These are phyloP conservation scores for Callyntrura sp. DNA, from an alignment of 2,888 invertebrate species.

Conservation along the genomic window DNA sequence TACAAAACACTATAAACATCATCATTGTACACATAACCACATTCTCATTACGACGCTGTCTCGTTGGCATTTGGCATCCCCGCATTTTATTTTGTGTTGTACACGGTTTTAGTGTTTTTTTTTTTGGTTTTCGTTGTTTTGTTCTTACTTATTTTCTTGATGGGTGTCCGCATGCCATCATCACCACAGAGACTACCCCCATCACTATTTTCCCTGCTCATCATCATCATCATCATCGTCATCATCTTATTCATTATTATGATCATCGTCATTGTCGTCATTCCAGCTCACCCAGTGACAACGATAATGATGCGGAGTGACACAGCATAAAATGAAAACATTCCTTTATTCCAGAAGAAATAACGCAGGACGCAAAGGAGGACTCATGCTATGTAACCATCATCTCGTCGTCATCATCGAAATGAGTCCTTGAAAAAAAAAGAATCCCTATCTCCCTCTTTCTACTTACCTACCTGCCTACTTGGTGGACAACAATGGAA, in stretches of 20 bases:
- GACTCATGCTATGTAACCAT: conserved; percentile 7
- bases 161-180: conserved; percentile 73
- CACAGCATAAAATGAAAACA: conserved; percentile 55
- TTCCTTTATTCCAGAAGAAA: conserved; percentile 14
- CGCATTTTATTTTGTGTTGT: background rate
- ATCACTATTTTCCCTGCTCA: conserved; percentile 48
- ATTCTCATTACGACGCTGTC: conserved; percentile 44
- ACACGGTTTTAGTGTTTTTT: background rate
- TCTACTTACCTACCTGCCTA: background rate
- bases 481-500: conserved; percentile 38
- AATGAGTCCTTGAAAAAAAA: conserved; percentile 54
- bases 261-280: background rate
- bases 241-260: background rate
- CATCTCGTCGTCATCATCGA: background rate
- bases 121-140: conserved; percentile 9
- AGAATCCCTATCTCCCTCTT: background rate
- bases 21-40: conserved; percentile 26
- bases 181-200: background rate
- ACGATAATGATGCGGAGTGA: conserved; percentile 55
- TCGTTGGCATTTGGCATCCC: conserved; percentile 2
- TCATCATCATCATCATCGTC: conserved; percentile 11
- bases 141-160: conserved; percentile 46
- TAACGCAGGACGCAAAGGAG: background rate
- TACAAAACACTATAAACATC: background rate
- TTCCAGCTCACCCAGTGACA: conserved; percentile 54